Evolutionary conservation across 2,797 vertebrate genomes (phyloP), one percentile per base, ranked within the genome.

Genomic region (Enteromius viviparus): DNA sequence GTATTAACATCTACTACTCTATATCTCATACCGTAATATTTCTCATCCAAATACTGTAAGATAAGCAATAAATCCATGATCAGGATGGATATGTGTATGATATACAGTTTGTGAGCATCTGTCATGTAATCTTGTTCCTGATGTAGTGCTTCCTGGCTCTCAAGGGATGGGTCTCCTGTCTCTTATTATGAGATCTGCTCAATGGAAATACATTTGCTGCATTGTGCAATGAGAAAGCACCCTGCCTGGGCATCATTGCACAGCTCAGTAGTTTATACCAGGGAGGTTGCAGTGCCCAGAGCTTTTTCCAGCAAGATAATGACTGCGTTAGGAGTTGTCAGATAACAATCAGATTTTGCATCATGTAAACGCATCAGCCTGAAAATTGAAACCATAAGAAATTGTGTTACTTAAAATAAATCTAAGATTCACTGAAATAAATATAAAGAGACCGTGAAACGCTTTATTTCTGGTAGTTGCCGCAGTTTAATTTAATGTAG

Each of bases 1-100:
- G 98, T 98, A 97, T 62, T 5, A 45, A 2, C 40, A n/a, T 45
- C 32, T 64, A n/a, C 49, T 21, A 26, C 60, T 21, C 14, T 53
- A 10, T 45, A 15, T 71, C 19, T 80, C 68, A 71, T 40, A 76
- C 32, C 23, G 42, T 4, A 23, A 32, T 11, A 15, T 17, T 3
- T n/a, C 15, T 15, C 11, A 23, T 1, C 2, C 6, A 62, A 23
- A 74, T 40, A 45, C 17, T 37, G 9, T 47, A 32, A 4, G 15
- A 45, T 32, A 34, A 9, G 1, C 64, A 40, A 7, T 2, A 58
- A 45, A 45, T 29, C 12, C 26, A 15, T 49, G 23, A n/a, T 80
- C 15, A 32, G 15, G 15, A 58, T 81, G 8, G 23, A 32, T 10
- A 6, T 81, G 47, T 71, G 10, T 58, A 4, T 60, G 23, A 71